A percentile compares a stretch with the other conserved stretches of the same genome.
phyloP scores from a whole-genome alignment of 1,140 invertebrate species.

The Antheraea pernyi region DNA sequence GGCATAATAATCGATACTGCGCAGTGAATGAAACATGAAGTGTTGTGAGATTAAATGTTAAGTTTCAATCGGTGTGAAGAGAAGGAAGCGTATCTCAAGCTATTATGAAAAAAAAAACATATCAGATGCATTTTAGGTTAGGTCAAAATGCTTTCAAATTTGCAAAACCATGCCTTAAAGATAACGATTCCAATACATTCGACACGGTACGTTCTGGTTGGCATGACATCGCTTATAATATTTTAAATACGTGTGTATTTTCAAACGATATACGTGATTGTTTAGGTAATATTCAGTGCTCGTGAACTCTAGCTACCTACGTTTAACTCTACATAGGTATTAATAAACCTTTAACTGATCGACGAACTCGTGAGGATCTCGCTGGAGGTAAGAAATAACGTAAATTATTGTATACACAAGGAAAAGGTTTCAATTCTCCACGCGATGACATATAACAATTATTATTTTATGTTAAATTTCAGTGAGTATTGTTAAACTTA shows the following conservation, averaged over 20 bases:
- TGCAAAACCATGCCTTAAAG: slow-evolving; percentile 68
- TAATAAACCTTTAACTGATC: slow-evolving; percentile 15
- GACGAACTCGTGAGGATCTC: slow-evolving; percentile 27
- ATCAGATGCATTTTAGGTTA: slow-evolving; percentile 41
- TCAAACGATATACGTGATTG: not conserved
- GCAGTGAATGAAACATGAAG: slow-evolving; percentile 19
- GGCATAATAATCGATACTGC: not conserved
- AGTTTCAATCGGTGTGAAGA: slow-evolving; percentile 27
- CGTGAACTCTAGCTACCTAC: slow-evolving; percentile 46
- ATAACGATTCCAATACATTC: not conserved
- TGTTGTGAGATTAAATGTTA: slow-evolving; percentile 33
- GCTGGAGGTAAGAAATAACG: slow-evolving; percentile 9
- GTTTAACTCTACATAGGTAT: not conserved
- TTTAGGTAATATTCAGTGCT: too few species aligned
- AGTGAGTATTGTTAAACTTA: too few species aligned
- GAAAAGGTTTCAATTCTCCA: not conserved
- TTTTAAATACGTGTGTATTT: not conserved
- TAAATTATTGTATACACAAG: not conserved
- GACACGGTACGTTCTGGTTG: slow-evolving; percentile 34
- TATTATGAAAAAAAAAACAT: not conserved
- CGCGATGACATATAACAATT: too few species aligned
- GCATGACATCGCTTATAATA: slow-evolving; percentile 59
- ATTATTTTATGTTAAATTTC: not conserved
- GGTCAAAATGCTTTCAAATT: slow-evolving; percentile 48
- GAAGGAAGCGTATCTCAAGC: slow-evolving; percentile 43